phyloP scores from a whole-genome alignment of 2,113 vertebrate genomes.

The Nothocercus julius region DNA sequence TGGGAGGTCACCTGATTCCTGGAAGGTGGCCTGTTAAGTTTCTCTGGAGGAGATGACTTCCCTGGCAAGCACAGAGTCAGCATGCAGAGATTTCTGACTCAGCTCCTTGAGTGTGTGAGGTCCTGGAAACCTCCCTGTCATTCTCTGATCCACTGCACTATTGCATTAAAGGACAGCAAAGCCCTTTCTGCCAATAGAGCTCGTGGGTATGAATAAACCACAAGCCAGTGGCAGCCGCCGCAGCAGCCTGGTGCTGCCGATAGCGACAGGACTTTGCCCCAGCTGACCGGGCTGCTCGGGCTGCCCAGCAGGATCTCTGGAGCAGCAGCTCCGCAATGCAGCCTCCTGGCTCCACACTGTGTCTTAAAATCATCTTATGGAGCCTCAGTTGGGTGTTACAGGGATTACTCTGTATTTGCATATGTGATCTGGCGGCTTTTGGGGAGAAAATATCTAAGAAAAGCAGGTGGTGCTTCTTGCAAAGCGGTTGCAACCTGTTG shows the following conservation, averaged over 20 bases:
- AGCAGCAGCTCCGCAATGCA: accelerated
- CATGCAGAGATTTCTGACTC: background rate
- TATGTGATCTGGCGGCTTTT: background rate
- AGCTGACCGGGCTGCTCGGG: background rate
- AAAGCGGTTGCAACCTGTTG: background rate
- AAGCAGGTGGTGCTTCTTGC: background rate
- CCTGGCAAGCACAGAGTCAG: background rate
- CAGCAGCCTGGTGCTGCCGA: background rate
- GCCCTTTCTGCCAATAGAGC: background rate
- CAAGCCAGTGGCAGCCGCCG: accelerated
- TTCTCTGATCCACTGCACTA: background rate
- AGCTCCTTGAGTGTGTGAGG: background rate
- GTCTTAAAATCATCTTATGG: background rate
- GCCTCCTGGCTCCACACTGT: accelerated
- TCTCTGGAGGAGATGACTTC: background rate
- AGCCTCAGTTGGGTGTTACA: background rate
- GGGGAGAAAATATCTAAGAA: background rate
- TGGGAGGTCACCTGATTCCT: background rate
- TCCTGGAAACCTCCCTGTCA: background rate
- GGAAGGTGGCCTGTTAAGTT: background rate
- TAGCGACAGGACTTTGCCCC: background rate
- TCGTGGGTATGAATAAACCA: background rate
- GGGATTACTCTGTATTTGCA: background rate
- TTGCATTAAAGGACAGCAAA: background rate
- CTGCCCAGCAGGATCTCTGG: background rate